Evolutionary conservation across 2,888 invertebrate species (phyloP).

Genomic region (Halictus ligatus): DNA sequence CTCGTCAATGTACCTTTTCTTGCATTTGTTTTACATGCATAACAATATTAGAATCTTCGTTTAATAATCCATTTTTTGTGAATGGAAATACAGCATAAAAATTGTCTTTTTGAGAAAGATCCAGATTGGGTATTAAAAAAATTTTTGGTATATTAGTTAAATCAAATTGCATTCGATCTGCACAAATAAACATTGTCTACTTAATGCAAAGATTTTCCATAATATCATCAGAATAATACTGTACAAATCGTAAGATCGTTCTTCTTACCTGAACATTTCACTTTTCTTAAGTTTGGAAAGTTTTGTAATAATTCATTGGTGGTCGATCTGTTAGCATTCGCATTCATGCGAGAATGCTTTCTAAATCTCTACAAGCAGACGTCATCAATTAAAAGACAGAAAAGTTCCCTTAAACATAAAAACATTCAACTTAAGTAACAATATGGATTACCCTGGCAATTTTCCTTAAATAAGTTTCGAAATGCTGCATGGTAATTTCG

Average conservation of each 20-base stretch:
- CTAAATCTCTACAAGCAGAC: slow-evolving; percentile 83
- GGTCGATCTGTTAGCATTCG: slow-evolving; percentile 78
- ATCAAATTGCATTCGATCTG: slow-evolving; percentile 85
- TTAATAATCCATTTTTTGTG: slow-evolving; percentile 85
- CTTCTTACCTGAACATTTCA: slow-evolving; percentile 82
- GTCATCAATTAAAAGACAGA: neutral
- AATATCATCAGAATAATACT: slow-evolving; percentile 30
- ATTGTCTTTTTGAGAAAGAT: slow-evolving; percentile 91
- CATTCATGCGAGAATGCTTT: slow-evolving; percentile 84
- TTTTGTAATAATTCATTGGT: slow-evolving; percentile 82
- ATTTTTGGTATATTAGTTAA: slow-evolving; percentile 92
- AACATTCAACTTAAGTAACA: neutral
- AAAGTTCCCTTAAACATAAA: neutral
- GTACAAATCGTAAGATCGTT: neutral
- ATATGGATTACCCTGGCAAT: slow-evolving; percentile 85
- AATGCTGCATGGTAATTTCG: slow-evolving; percentile 92
- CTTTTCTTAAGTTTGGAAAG: slow-evolving; percentile 83
- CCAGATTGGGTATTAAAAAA: slow-evolving; percentile 92
- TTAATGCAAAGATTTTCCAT: slow-evolving; percentile 19
- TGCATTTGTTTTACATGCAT: slow-evolving; percentile 88
- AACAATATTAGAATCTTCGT: slow-evolving; percentile 81
- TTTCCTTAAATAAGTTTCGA: slow-evolving; percentile 94
- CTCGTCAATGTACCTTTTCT: slow-evolving; percentile 87
- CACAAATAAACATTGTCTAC: slow-evolving; percentile 63
- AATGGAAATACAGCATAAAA: slow-evolving; percentile 95